Evolutionary conservation across 2,113 vertebrate species (phyloP).

Genomic region (Dolichallabes microphthalmus): DNA sequence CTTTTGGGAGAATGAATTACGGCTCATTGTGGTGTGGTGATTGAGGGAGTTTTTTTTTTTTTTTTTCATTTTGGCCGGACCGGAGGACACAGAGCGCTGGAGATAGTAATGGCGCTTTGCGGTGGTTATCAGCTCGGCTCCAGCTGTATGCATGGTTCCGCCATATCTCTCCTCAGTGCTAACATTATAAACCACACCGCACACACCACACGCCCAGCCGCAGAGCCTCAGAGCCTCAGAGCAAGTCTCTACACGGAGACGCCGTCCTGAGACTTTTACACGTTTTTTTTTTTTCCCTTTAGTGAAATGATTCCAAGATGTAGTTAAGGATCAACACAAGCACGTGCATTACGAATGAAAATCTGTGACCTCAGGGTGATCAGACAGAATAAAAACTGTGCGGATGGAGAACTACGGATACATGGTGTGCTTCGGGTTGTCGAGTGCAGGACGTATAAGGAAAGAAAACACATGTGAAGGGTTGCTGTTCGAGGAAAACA

Average conservation of each 20-base stretch:
- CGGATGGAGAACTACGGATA: not conserved
- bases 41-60: conserved; percentile 9
- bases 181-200: not conserved
- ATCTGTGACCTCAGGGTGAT: not conserved
- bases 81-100: not conserved
- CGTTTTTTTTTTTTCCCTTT: not conserved
- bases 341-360: not conserved
- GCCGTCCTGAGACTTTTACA: not conserved
- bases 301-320: not conserved
- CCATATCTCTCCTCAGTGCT: conserved; percentile 15
- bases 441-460: not conserved
- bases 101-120: conserved; percentile 15
- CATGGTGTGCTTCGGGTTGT: not conserved
- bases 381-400: not conserved
- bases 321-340: not conserved
- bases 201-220: not conserved
- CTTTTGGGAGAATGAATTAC: conserved; percentile 8
- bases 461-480: not conserved
- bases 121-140: conserved; percentile 32
- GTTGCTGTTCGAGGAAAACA: not conserved
- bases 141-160: conserved; percentile 30
- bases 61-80: not conserved
- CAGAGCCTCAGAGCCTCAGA: no score
- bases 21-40: not conserved
- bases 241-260: not conserved